Evolutionary conservation across 2,797 vertebrate genomes (phyloP).

Genomic region (Danio aesculapii): DNA sequence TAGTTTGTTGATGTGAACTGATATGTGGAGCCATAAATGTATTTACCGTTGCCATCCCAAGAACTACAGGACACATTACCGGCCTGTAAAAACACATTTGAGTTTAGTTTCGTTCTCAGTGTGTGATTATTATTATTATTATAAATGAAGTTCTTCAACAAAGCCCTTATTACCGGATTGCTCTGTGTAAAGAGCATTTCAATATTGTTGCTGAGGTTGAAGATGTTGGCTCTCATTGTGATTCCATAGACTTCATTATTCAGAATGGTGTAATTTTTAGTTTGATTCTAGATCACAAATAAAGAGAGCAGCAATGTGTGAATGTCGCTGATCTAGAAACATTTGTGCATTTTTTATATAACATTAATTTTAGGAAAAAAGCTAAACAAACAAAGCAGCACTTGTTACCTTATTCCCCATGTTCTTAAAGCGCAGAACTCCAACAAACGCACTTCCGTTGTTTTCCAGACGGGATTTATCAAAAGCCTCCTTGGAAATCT

Average conservation of each 20-base stretch:
- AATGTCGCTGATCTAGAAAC: background rate
- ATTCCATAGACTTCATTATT: constrained; percentile 53
- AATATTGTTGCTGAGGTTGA: constrained; percentile 56
- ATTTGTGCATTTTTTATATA: background rate
- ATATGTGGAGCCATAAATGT: background rate
- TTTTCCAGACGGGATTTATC: background rate
- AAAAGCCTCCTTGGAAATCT: constrained; percentile 57
- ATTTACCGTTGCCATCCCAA: constrained; percentile 64
- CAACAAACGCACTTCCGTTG: constrained; percentile 36
- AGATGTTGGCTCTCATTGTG: constrained; percentile 63
- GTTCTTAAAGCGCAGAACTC: constrained; percentile 51
- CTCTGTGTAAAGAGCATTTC: constrained; percentile 51
- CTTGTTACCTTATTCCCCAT: background rate
- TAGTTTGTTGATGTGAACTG: background rate
- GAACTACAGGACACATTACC: constrained; percentile 58
- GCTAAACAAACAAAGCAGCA: no score
- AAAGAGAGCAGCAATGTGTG: no score
- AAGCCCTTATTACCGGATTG: constrained; percentile 53
- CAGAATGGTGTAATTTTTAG: background rate
- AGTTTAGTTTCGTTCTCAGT: constrained; percentile 31
- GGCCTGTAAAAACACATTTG: constrained; percentile 16
- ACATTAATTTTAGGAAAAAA: background rate
- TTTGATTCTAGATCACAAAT: constrained; percentile 42
- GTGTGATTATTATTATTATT: background rate
- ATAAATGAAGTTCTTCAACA: background rate